These are phyloP conservation scores for Chunga burmeisteri DNA, from an alignment of 2,113 vertebrate genomes.

Conservation along the genomic window DNA sequence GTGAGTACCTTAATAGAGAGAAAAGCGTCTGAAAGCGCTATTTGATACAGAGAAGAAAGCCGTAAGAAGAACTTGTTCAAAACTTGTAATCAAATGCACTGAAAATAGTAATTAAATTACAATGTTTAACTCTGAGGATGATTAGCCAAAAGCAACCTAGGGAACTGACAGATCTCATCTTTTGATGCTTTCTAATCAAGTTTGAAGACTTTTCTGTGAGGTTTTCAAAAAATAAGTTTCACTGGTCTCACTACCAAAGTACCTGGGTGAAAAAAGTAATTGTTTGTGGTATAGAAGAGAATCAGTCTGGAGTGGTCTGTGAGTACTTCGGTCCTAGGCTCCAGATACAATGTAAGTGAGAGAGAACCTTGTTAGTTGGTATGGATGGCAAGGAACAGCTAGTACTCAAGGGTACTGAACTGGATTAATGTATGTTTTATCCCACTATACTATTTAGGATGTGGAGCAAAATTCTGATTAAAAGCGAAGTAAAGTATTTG, in stretches of 20 bases:
- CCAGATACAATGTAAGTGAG: not conserved
- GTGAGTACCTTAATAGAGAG: slow-evolving; percentile 3
- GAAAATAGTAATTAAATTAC: slow-evolving; percentile 49
- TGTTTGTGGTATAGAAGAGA: not conserved
- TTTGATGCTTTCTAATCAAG: slow-evolving; percentile 10
- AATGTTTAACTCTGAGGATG: slow-evolving; percentile 14
- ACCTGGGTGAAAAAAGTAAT: not conserved
- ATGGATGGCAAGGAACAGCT: not conserved
- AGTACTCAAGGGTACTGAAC: not conserved
- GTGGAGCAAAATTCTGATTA: not conserved
- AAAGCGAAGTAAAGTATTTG: not conserved
- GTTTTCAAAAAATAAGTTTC: not conserved
- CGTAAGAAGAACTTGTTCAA: slow-evolving; percentile 7
- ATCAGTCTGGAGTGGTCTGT: fast-evolving
- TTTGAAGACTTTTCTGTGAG: not conserved
- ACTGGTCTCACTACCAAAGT: not conserved
- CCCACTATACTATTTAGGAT: not conserved
- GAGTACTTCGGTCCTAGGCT: not conserved
- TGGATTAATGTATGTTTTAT: not conserved
- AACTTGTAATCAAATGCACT: slow-evolving; percentile 5
- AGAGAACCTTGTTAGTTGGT: not conserved
- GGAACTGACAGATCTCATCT: not conserved
- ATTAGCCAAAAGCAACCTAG: not conserved
- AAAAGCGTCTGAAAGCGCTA: slow-evolving; percentile 6
- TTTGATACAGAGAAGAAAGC: slow-evolving; percentile 26